Percentiles rank a stretch among this genome's conserved stretches.
phyloP scores from a whole-genome alignment of 2,113 vertebrate species.

The Entelurus aequoreus region DNA sequence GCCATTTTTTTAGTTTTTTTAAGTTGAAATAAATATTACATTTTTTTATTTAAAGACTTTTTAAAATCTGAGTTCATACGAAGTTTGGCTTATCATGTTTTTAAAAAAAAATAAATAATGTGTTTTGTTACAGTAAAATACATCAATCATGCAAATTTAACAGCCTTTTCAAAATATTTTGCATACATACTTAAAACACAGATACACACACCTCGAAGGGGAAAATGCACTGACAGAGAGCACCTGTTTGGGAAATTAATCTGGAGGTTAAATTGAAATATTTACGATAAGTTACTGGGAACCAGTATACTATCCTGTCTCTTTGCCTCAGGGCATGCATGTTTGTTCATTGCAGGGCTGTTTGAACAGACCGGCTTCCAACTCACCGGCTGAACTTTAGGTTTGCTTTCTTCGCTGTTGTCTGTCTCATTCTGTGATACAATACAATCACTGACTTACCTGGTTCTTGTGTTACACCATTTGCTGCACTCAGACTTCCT shows the following conservation, averaged over 20 bases:
- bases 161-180: not conserved
- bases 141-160: not conserved
- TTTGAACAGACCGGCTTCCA: conserved; percentile 48
- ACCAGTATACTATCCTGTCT: conserved; percentile 21
- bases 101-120: too few species aligned
- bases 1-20: not conserved
- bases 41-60: not conserved
- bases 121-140: not conserved
- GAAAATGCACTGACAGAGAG: not conserved
- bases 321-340: conserved; percentile 29
- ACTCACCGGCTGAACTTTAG: conserved; percentile 33
- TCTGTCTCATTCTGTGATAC: conserved; percentile 37
- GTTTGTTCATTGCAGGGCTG: conserved; percentile 46
- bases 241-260: not conserved
- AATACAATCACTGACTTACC: conserved; percentile 22
- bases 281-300: conserved; percentile 6
- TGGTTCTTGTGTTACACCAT: conserved; percentile 27
- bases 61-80: not conserved
- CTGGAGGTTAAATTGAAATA: not conserved
- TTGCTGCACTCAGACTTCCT: not conserved
- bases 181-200: not conserved
- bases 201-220: not conserved
- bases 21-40: not conserved
- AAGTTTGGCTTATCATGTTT: not conserved
- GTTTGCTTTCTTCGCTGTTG: conserved; percentile 32